phyloP scores from a whole-genome alignment of 2,888 invertebrate species.

The Dryadula phaetusa region DNA sequence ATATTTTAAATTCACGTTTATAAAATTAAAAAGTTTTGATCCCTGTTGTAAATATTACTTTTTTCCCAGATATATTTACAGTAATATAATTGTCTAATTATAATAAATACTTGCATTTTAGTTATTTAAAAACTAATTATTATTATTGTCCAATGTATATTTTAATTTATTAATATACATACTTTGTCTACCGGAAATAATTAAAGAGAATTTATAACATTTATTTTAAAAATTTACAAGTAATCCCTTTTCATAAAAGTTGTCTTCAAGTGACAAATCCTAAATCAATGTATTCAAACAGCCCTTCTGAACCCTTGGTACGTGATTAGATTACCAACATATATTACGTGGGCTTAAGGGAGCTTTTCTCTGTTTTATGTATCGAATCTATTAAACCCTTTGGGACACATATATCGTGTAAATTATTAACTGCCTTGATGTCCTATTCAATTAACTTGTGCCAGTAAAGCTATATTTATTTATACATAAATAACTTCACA shows the following conservation, averaged over 20 bases:
- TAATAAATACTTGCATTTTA: too few species aligned
- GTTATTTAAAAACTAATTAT: too few species aligned
- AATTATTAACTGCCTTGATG: slow-evolving; percentile 21
- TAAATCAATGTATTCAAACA: slow-evolving; percentile 40
- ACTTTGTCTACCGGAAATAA: not conserved
- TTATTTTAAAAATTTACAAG: slow-evolving; percentile 5
- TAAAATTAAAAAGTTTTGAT: too few species aligned
- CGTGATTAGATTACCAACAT: slow-evolving; percentile 48
- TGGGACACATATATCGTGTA: slow-evolving; percentile 15
- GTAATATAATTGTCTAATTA: too few species aligned
- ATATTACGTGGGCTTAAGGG: slow-evolving; percentile 39
- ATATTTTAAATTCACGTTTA: too few species aligned
- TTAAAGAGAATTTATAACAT: not conserved
- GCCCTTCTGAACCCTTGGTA: slow-evolving; percentile 35
- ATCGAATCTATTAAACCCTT: slow-evolving; percentile 41
- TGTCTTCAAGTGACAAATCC: slow-evolving; percentile 32
- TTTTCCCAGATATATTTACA: too few species aligned
- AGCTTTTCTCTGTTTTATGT: slow-evolving; percentile 35
- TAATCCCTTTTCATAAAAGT: slow-evolving; percentile 16
- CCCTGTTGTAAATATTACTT: too few species aligned
- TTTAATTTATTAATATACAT: too few species aligned
- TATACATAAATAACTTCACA: not conserved
- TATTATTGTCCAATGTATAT: too few species aligned
- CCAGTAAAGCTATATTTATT: not conserved
- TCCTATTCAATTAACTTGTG: slow-evolving; percentile 2